phyloP scores from a whole-genome alignment of 2,888 invertebrate species.

The Dryocosmus kuriphilus region DNA sequence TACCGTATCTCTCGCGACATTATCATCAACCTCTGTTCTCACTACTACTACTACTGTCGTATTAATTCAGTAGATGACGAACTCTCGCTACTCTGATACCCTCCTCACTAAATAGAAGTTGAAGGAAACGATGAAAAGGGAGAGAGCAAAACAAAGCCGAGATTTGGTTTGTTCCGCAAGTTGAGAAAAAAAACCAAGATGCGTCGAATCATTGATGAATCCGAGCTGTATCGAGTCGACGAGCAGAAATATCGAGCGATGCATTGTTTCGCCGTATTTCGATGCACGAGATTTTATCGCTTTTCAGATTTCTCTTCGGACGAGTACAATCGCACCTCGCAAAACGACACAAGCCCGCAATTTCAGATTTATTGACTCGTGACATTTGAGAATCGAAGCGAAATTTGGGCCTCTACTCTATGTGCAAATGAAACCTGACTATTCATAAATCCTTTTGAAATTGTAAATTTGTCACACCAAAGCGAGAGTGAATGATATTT shows the following conservation, averaged over 20 bases:
- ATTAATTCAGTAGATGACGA: conserved; percentile 13
- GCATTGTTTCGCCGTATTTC: conserved; percentile 28
- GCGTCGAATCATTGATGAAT: conserved; percentile 27
- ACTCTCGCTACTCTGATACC: neutral
- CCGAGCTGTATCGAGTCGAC: neutral
- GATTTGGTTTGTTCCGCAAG: neutral
- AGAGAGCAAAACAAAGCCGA: neutral
- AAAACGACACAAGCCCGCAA: conserved; percentile 27
- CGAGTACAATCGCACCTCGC: conserved; percentile 26
- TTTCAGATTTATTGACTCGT: conserved; percentile 38
- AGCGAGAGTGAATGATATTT: neutral
- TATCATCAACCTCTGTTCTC: conserved; percentile 26
- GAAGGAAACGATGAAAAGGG: neutral
- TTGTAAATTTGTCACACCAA: conserved; percentile 14
- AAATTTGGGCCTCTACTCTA: conserved; percentile 11
- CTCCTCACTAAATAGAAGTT: neutral
- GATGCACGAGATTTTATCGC: conserved; percentile 35
- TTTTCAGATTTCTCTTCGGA: conserved; percentile 34
- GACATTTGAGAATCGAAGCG: conserved; percentile 32
- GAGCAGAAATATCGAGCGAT: conserved; percentile 13
- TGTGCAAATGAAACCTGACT: conserved; percentile 19
- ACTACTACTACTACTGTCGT: neutral
- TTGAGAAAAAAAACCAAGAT: neutral
- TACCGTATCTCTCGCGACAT: conserved; percentile 27
- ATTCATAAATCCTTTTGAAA: conserved; percentile 13